A percentile compares a stretch with the other conserved stretches of the same genome.
These are phyloP conservation scores for Aspidapion aeneum DNA, from an alignment of 2,888 invertebrate genomes.

Conservation along the genomic window DNA sequence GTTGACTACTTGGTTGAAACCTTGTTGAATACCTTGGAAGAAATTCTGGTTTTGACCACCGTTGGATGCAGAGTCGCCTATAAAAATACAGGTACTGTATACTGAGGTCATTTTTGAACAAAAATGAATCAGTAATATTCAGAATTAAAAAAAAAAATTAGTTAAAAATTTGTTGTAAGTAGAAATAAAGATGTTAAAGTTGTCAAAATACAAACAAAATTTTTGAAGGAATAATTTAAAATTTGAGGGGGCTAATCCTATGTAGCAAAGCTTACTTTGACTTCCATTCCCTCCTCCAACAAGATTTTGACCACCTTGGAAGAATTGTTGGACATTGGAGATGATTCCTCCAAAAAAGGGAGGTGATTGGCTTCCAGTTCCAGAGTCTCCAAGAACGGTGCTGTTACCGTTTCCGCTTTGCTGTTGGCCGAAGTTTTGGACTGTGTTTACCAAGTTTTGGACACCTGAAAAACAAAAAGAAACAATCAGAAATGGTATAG, in stretches of 20 bases:
- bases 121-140: no score
- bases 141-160: no score
- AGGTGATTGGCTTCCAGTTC: background rate
- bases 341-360: constrained; percentile 19
- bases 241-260: no score
- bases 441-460: constrained; percentile 26
- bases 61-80: no score
- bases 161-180: no score
- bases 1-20: constrained; percentile 16
- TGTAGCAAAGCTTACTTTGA: no score
- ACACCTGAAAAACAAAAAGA: constrained; percentile 23
- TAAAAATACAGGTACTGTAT: no score
- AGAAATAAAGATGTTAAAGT: no score
- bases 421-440: constrained; percentile 23
- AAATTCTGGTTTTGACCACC: constrained; percentile 13
- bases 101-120: no score
- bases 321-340: constrained; percentile 27
- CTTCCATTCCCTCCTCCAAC: constrained; percentile 16
- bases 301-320: constrained; percentile 19
- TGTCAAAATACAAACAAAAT: no score
- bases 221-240: no score
- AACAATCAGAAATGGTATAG: no score
- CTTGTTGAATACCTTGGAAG: constrained; percentile 17
- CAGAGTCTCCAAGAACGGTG: constrained; percentile 31
- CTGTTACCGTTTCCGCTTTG: constrained; percentile 23